phyloP scores from a whole-genome alignment of 1,140 invertebrate genomes.

The Chrysopa pallens region DNA sequence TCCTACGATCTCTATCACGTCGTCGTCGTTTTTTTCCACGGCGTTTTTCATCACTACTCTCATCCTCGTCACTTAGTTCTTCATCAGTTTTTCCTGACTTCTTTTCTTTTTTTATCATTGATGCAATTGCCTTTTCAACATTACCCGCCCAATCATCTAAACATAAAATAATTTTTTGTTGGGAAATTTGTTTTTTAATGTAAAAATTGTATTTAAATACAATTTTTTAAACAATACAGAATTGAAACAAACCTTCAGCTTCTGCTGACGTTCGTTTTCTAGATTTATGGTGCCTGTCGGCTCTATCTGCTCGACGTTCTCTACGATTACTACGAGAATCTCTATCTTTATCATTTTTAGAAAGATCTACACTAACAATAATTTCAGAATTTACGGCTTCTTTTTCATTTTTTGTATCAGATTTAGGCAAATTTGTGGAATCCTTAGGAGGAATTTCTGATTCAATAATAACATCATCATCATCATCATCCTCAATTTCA shows the following conservation, averaged over 20 bases:
- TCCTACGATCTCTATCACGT: slow-evolving; percentile 13
- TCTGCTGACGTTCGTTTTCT: too few species aligned
- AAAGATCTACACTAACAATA: slow-evolving; percentile 11
- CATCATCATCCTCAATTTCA: slow-evolving; percentile 39
- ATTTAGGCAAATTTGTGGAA: slow-evolving; percentile 1
- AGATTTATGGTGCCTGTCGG: not conserved
- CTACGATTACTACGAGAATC: not conserved
- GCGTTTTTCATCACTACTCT: slow-evolving; percentile 22
- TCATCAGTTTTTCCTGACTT: slow-evolving; percentile 1
- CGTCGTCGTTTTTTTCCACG: slow-evolving; percentile 23
- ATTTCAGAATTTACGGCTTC: slow-evolving; percentile 5
- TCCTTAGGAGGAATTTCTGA: slow-evolving; percentile 4
- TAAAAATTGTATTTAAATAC: too few species aligned
- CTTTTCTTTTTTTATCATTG: slow-evolving; percentile 28
- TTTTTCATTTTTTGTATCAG: not conserved
- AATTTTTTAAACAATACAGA: too few species aligned
- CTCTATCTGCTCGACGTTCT: slow-evolving; percentile 1
- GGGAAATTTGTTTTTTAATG: not conserved
- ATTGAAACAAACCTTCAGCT: too few species aligned
- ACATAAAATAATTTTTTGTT: slow-evolving; percentile 3
- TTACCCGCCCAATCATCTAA: slow-evolving; percentile 54
- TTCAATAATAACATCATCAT: slow-evolving; percentile 19
- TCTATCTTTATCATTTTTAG: not conserved
- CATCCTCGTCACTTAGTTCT: slow-evolving; percentile 12
- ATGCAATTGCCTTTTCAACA: slow-evolving; percentile 55